Base-by-base conservation (phyloP, 2,113 vertebrate species). In the Heterochromis multidens region DNA sequence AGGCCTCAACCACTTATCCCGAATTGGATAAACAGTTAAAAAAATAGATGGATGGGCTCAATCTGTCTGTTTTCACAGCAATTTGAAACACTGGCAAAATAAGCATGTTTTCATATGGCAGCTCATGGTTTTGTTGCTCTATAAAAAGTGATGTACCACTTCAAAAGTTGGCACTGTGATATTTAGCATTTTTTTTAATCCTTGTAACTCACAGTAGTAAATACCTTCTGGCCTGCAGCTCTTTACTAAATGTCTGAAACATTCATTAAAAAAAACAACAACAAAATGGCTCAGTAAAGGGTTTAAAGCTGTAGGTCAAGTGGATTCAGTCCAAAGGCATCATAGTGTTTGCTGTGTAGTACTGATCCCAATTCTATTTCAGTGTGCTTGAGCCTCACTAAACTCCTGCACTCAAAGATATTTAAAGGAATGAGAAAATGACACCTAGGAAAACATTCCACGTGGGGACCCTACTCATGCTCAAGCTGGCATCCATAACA, bases 371-470 rank as follows among this genome's bases (percentile, higher is more conserved):
- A 35, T 62, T 81, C 83, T 91, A 83, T 89, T 93, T 89, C 85
- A 80, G 84, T 84, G 78, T 63, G 62, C 81, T 87, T 85, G 77
- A 89, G 82, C 81, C 84, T 59, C 49, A 81, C 61, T 87, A 87
- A 82, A 92, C 88, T 80, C 80, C 54, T 82, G 74, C 87, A 78
- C 82, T 82, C 82, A 88, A 85, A 89, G 85, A 92, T 88, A 83
- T 19, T 79, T 90, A 87, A 94, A 91, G 86, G 93, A 91, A 95
- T 93, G 94, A 91, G 87, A 91, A 94, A 93, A 94, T 88, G 95
- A 95, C 94, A 95, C 93, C 93, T 91, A 88, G 88, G 92, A 94
- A 96, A 96, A 95, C 94, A 95, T 94, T 94, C 91, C 88, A 88
- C 21, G 2, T 80, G 57, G 86, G 94, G 91, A 89, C 88, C 85